Evolutionary conservation across 2,113 vertebrate genomes (phyloP).

Genomic region (Electrona antarctica): DNA sequence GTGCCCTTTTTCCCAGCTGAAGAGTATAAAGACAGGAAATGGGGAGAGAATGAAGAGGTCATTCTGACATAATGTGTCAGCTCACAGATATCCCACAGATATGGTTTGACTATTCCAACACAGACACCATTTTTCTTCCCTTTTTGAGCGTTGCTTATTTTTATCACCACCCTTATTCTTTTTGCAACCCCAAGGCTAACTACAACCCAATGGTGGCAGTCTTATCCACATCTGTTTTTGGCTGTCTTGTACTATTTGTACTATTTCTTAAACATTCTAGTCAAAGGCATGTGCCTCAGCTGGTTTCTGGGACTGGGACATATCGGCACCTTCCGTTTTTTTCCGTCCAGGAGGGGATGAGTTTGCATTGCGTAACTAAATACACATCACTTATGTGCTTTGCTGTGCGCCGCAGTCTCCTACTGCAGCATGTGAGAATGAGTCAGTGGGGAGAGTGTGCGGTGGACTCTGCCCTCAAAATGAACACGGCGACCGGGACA

Average conservation of each 20-base stretch:
- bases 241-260: slow-evolving; percentile 13
- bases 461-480: slow-evolving; percentile 59
- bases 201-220: not conserved
- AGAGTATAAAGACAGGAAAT: slow-evolving; percentile 1
- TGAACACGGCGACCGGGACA: slow-evolving; percentile 30
- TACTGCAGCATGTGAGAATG: slow-evolving; percentile 56
- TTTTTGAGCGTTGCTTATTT: not conserved
- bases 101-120: not conserved
- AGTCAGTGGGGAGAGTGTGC: slow-evolving; percentile 36
- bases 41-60: not conserved
- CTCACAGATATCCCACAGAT: not conserved
- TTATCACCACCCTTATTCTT: slow-evolving; percentile 1
- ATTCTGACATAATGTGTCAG: not conserved
- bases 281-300: slow-evolving; percentile 18
- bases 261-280: slow-evolving; percentile 16
- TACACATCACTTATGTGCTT: slow-evolving; percentile 55
- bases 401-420: slow-evolving; percentile 47
- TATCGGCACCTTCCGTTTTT: not conserved
- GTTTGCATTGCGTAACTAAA: slow-evolving; percentile 66
- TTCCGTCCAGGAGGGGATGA: slow-evolving; percentile 19
- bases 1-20: slow-evolving; percentile 7
- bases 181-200: not conserved
- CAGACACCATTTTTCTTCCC: not conserved
- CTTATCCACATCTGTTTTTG: slow-evolving; percentile 42
- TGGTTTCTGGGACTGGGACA: slow-evolving; percentile 1